These are phyloP conservation scores for Drosophila suboccidentalis DNA, from an alignment of 2,888 invertebrate genomes.

Conservation along the genomic window DNA sequence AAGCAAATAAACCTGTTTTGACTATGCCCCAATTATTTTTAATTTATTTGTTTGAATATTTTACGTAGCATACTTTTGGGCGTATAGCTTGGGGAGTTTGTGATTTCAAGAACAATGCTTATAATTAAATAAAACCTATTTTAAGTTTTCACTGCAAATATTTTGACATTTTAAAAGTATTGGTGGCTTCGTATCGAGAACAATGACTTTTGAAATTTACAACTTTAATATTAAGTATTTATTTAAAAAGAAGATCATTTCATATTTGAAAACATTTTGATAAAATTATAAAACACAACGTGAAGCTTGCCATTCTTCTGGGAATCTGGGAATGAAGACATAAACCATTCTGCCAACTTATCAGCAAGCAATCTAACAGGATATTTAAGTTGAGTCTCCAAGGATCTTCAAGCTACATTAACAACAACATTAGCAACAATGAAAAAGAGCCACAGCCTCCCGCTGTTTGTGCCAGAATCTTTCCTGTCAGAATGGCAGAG, in stretches of 20 bases:
- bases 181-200: too few relatives aligned
- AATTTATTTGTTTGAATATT: not conserved
- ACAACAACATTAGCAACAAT: slow-evolving; percentile 12
- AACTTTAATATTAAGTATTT: too few relatives aligned
- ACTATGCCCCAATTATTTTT: not conserved
- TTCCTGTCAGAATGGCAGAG: slow-evolving; percentile 27
- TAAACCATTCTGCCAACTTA: slow-evolving; percentile 23
- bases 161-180: too few relatives aligned
- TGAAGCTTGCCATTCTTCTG: not conserved
- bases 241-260: not conserved
- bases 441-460: slow-evolving; percentile 25
- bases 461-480: slow-evolving; percentile 51
- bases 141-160: too few relatives aligned
- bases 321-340: slow-evolving; percentile 8
- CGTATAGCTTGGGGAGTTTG: not conserved
- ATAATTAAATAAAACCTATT: too few relatives aligned
- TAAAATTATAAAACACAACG: not conserved
- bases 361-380: slow-evolving; percentile 21
- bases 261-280: not conserved
- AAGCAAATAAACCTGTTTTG: not conserved
- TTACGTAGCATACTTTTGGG: slow-evolving; percentile 46
- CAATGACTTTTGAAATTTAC: too few relatives aligned
- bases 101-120: not conserved
- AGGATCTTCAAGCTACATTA: slow-evolving; percentile 12
- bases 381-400: slow-evolving; percentile 26